Evolutionary conservation across 2,888 invertebrate genomes (phyloP).

Genomic region (Resseliella maxima): DNA sequence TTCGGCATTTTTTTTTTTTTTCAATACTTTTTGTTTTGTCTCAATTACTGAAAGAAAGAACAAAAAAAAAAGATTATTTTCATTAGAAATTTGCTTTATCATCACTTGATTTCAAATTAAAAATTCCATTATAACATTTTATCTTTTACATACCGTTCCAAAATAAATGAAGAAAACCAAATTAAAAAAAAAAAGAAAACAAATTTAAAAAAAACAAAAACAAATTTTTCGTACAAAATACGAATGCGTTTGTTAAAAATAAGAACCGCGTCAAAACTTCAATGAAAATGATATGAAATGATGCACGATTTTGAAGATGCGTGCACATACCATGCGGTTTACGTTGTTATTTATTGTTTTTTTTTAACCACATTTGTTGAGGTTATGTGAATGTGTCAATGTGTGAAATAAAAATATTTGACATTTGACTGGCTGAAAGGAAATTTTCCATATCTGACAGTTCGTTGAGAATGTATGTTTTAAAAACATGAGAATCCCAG

Average conservation of each 20-base stretch:
- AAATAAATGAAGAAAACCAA: too few species aligned
- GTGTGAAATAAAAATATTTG: not conserved
- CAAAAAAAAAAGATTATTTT: too few species aligned
- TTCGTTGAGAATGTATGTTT: not conserved
- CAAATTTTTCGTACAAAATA: too few species aligned
- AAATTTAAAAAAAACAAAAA: too few species aligned
- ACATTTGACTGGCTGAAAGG: not conserved
- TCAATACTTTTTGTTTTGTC: not conserved
- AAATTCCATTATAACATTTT: too few species aligned
- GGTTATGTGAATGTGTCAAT: not conserved
- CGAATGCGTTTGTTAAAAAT: too few species aligned
- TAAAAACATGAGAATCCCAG: not conserved
- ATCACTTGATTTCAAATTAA: too few species aligned
- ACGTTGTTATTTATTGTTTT: not conserved
- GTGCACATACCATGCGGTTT: not conserved
- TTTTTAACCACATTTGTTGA: not conserved
- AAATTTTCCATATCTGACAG: too few species aligned
- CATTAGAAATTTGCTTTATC: too few species aligned
- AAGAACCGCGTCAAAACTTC: not conserved
- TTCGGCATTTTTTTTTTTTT: slow-evolving; percentile 74
- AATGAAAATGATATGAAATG: not conserved
- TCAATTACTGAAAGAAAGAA: not conserved
- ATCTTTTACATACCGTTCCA: not conserved
- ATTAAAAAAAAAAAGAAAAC: too few species aligned
- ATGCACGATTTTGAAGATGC: not conserved